phyloP scores from a whole-genome alignment of 2,797 vertebrate genomes.

The Rhinella marina region DNA sequence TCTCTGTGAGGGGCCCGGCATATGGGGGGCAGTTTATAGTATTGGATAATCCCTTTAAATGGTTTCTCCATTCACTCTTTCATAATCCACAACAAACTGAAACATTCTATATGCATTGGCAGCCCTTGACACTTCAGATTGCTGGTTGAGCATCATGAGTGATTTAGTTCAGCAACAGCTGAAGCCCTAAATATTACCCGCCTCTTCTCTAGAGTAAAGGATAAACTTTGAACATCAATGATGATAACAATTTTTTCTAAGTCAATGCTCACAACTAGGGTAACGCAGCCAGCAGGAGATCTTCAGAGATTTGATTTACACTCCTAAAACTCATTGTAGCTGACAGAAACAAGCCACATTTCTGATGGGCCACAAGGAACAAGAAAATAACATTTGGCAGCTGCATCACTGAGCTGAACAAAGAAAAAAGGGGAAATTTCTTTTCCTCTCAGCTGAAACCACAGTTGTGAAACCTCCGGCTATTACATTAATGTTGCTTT shows the following conservation, averaged over 20 bases:
- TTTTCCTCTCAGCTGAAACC: constrained; percentile 24
- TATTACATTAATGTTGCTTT: constrained; percentile 31
- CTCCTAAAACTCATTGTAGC: constrained; percentile 39
- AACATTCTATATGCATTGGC: neutral
- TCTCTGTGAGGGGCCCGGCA: too few species aligned
- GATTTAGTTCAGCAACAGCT: constrained; percentile 34
- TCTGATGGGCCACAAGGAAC: constrained; percentile 45
- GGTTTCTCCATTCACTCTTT: neutral
- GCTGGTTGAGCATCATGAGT: constrained; percentile 14
- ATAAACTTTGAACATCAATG: constrained; percentile 44
- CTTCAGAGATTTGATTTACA: constrained; percentile 43
- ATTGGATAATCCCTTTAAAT: too few species aligned
- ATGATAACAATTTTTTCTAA: constrained; percentile 33
- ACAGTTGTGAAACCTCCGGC: constrained; percentile 30
- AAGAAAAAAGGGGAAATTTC: constrained; percentile 28
- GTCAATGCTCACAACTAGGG: constrained; percentile 33
- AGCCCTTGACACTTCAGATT: neutral
- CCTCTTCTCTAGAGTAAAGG: constrained; percentile 32
- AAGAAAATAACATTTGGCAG: constrained; percentile 44
- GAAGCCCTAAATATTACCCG: constrained; percentile 19
- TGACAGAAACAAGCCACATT: constrained; percentile 53
- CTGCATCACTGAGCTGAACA: constrained; percentile 9
- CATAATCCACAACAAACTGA: neutral
- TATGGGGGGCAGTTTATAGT: too few species aligned
- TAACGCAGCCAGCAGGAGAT: constrained; percentile 30